phyloP scores from a whole-genome alignment of 1,140 invertebrate species.

The Hypsibius dujardini region DNA sequence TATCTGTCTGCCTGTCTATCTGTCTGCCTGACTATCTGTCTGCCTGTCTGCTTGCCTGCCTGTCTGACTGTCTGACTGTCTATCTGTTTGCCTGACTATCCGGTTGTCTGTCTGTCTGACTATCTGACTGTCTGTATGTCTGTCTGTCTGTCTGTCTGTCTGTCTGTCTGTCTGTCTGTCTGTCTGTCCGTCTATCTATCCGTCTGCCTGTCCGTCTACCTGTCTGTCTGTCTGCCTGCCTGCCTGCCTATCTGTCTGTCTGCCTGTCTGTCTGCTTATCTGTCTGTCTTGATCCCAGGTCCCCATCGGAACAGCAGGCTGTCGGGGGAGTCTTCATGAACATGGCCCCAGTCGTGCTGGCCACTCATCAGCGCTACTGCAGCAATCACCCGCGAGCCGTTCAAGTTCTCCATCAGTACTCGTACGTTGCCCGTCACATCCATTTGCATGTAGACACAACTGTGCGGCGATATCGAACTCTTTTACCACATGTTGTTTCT shows the following conservation, averaged over 20 bases:
- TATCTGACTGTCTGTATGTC: too few species aligned
- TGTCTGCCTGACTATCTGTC: too few species aligned
- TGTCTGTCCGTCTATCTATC: too few species aligned
- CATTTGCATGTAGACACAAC: not conserved
- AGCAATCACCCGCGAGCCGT: slow-evolving; percentile 77
- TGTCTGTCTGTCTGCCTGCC: too few species aligned
- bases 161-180: too few species aligned
- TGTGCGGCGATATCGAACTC: not conserved
- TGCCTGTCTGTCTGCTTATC: too few species aligned
- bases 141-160: too few species aligned
- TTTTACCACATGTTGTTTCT: slow-evolving; percentile 18
- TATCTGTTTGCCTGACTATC: slow-evolving; percentile 6
- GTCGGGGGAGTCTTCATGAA: slow-evolving; percentile 77
- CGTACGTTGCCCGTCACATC: slow-evolving; percentile 39
- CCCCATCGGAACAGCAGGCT: slow-evolving; percentile 52
- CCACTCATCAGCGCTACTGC: slow-evolving; percentile 70
- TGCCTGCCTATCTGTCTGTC: too few species aligned
- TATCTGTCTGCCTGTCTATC: too few species aligned
- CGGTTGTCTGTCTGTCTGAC: not conserved
- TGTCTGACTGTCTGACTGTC: slow-evolving; percentile 19
- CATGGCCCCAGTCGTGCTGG: slow-evolving; percentile 64
- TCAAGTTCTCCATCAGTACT: slow-evolving; percentile 69
- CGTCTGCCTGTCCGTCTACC: too few species aligned
- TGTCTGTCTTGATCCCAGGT: slow-evolving; percentile 35
- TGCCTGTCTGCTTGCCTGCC: too few species aligned